Conservation (phyloP, 2,113 vertebrate genomes). For the Solea solea region DNA sequence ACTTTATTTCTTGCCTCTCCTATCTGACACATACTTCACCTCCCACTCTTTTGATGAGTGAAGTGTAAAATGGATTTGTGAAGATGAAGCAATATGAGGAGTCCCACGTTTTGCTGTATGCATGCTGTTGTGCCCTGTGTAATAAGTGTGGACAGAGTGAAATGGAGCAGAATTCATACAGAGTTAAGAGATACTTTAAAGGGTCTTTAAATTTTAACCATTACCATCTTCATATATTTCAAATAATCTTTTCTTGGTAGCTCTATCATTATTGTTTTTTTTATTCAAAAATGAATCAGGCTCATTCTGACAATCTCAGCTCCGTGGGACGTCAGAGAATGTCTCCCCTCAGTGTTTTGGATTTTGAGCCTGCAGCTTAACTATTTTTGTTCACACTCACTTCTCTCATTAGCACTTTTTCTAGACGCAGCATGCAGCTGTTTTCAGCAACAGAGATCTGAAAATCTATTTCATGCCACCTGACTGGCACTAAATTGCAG, state of each 20-base stretch:
- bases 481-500: neutral
- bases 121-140: neutral
- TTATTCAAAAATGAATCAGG: neutral
- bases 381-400: neutral
- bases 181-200: neutral
- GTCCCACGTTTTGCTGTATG: slow-evolving; percentile 4
- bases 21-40: neutral
- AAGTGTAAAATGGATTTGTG: slow-evolving; percentile 40
- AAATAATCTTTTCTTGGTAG: neutral
- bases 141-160: neutral
- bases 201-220: neutral
- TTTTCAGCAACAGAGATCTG: neutral
- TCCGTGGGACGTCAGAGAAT: neutral
- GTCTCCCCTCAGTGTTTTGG: neutral
- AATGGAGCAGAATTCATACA: neutral
- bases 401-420: neutral
- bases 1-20: neutral
- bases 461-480: neutral
- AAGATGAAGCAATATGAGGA: slow-evolving; percentile 42
- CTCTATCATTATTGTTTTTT: neutral
- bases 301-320: neutral
- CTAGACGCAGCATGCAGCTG: neutral
- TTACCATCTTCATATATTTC: neutral
- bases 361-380: slow-evolving; percentile 2
- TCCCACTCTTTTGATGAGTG: slow-evolving; percentile 27